Percentiles rank a stretch among this genome's conserved stretches.
These are phyloP conservation scores for Nilaparvata lugens DNA, from an alignment of 1,140 invertebrate species.

Conservation along the genomic window DNA sequence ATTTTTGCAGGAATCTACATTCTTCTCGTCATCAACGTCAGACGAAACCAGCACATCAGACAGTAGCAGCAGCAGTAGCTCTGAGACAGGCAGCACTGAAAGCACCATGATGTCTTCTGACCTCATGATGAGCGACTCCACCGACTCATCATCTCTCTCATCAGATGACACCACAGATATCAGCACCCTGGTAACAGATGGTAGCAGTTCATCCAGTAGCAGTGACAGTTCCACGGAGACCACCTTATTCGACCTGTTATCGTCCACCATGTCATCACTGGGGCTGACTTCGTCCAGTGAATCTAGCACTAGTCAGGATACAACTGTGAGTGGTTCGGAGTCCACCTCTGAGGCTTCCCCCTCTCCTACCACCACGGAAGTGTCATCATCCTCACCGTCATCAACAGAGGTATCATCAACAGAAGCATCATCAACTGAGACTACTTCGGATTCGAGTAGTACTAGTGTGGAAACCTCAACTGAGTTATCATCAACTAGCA, in stretches of 20 bases:
- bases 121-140: not conserved
- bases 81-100: conserved; percentile 11
- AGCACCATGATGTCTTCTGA: too few species aligned
- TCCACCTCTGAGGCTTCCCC: not conserved
- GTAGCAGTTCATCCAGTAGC: not conserved
- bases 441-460: not conserved
- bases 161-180: too few species aligned
- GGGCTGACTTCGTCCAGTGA: not conserved
- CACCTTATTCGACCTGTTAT: not conserved
- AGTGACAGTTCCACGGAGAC: conserved; percentile 7
- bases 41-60: not conserved
- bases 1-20: too few species aligned
- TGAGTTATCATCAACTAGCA: conserved; percentile 4
- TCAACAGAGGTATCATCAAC: not conserved
- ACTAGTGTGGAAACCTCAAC: not conserved
- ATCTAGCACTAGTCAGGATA: not conserved
- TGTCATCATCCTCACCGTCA: not conserved
- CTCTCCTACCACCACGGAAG: not conserved
- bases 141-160: too few species aligned
- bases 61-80: not conserved
- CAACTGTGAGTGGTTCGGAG: not conserved
- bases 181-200: conserved; percentile 6
- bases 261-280: not conserved
- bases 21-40: not conserved
- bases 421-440: not conserved